Base-by-base conservation (phyloP, 1,140 invertebrate species). In the Pachyrhynchus sulphureomaculatus region DNA sequence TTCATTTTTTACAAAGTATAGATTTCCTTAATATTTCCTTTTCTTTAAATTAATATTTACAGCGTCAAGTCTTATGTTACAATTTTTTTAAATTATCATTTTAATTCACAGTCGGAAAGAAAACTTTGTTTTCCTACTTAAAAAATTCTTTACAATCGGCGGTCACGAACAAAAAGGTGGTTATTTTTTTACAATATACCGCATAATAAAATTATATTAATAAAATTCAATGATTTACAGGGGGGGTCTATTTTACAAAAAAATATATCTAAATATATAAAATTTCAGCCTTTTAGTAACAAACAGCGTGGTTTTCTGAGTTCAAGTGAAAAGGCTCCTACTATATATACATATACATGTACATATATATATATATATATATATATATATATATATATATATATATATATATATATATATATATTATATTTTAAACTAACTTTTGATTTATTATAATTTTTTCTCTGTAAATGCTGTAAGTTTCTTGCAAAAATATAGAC, bases 11-110 rank as follows among this genome's bases (percentile, higher is more conserved):
- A 59, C 32, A 67, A 54, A 64, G 39, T 61, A 57, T 59, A 67
- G 47, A 57, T 56, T 57, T 55, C 45, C 42, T 48, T 21, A 51
- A 18, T 64, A 24, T 52, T 62, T 66, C 47, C 33, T 51, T 58
- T 61, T 26, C 21, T 54, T 63, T 58, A 62, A 67, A 67, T 55
- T 67, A 61, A 67, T 67, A 67, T 67, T 60, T 67, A 67, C 65
- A 55, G 29, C 13, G 51, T 59, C 49, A 54, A 51, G 24, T 60
- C 26, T 59, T 64, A 64, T 67, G 34, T 42, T 64, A 67, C 61
- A 67, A 65, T 32, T 29, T 64, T 59, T 62, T 55, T n/a, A n/a
- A n/a, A n/a, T n/a, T n/a, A n/a, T n/a, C n/a, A n/a, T n/a, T n/a
- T n/a, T 62, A 23, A 20, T 36, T 53, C 36, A 55, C 44, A 56